A percentile compares a stretch with the other conserved stretches of the same genome.
These are phyloP conservation scores for Dasysyrphus albostriatus DNA, from an alignment of 2,888 invertebrate species.

Conservation along the genomic window DNA sequence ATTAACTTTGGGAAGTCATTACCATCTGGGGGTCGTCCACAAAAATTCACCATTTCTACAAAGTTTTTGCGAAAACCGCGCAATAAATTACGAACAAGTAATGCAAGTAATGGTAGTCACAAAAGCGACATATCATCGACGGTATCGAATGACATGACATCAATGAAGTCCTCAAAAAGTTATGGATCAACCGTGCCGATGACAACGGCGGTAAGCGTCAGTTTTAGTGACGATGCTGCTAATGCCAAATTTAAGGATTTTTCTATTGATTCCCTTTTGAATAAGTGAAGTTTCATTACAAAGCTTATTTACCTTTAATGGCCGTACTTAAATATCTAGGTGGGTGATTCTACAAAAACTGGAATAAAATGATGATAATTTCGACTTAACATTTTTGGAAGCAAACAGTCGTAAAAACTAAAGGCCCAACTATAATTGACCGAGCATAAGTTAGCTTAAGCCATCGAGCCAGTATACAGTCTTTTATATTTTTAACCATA, in stretches of 20 bases:
- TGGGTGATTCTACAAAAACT: too few relatives aligned
- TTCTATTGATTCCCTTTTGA: constrained; percentile 83
- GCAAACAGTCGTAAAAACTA: too few relatives aligned
- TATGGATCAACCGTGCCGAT: neutral
- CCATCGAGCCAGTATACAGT: too few relatives aligned
- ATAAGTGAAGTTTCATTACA: constrained; percentile 76
- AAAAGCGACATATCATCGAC: constrained; percentile 34
- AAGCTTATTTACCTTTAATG: neutral
- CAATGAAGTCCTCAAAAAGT: constrained; percentile 76
- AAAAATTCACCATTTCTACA: constrained; percentile 82
- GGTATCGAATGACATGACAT: constrained; percentile 50
- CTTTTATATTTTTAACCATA: too few relatives aligned
- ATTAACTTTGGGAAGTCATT: constrained; percentile 28
- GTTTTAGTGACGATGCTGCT: constrained; percentile 81
- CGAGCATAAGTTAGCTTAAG: too few relatives aligned
- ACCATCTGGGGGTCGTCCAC: constrained; percentile 75
- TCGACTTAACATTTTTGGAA: too few relatives aligned
- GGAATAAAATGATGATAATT: too few relatives aligned
- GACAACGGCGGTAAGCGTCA: neutral
- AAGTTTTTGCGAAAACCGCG: constrained; percentile 82
- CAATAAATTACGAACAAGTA: constrained; percentile 77
- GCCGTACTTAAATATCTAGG: too few relatives aligned
- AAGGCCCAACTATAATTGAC: too few relatives aligned
- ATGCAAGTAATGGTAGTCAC: constrained; percentile 40
- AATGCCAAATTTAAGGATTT: constrained; percentile 84